phyloP scores from a whole-genome alignment of 2,888 invertebrate species.

The Yponomeuta cagnagella region DNA sequence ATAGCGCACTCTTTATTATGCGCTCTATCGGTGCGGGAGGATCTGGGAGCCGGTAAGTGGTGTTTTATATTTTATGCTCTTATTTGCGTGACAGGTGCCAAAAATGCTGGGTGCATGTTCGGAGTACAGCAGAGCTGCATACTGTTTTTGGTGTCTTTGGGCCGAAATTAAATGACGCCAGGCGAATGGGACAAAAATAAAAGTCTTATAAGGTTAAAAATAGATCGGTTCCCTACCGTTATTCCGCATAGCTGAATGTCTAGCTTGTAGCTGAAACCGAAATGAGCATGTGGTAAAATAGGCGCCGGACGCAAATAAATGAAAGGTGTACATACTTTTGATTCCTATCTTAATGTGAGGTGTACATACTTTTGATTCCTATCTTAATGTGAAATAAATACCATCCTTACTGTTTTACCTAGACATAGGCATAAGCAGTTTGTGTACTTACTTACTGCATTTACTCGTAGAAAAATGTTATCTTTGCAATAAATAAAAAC shows the following conservation, averaged over 20 bases:
- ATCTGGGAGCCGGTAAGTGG: slow-evolving; percentile 88
- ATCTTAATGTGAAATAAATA: neutral
- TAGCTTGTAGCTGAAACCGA: neutral
- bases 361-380: neutral
- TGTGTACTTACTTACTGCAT: too few species aligned
- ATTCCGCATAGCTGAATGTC: slow-evolving; percentile 16
- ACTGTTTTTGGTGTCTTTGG: slow-evolving; percentile 24
- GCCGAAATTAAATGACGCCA: slow-evolving; percentile 21
- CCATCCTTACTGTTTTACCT: too few species aligned
- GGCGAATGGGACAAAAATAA: slow-evolving; percentile 47
- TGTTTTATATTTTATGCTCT: slow-evolving; percentile 21
- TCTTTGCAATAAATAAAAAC: too few species aligned
- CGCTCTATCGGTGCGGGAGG: slow-evolving; percentile 96
- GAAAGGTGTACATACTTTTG: too few species aligned
- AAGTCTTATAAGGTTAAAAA: slow-evolving; percentile 57
- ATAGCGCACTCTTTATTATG: slow-evolving; percentile 97
- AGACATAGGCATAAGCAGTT: too few species aligned
- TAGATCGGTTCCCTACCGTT: slow-evolving; percentile 48
- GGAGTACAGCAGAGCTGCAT: slow-evolving; percentile 35
- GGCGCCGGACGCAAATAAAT: neutral
- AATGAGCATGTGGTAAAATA: neutral
- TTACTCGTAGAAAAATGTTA: too few species aligned
- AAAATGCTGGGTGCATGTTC: slow-evolving; percentile 16
- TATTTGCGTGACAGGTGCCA: slow-evolving; percentile 42
- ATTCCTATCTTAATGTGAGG: neutral